These are phyloP conservation scores for Microtus oregoni DNA, from an alignment of 2,113 vertebrate genomes.

Conservation along the genomic window DNA sequence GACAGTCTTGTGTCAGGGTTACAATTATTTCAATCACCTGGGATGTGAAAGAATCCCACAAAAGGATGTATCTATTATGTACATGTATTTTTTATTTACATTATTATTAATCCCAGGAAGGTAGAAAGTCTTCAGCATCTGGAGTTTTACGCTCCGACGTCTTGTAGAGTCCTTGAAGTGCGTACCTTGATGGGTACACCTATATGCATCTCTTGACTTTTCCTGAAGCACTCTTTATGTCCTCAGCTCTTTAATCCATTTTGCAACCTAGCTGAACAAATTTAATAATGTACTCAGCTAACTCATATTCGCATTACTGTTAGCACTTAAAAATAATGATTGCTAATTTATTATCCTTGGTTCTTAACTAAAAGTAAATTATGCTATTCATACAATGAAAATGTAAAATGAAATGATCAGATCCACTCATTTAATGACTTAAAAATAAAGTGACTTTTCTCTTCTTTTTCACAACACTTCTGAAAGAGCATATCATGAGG, in stretches of 20 bases:
- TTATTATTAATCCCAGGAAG: not conserved
- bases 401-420: slow-evolving; percentile 44
- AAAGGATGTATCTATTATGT: not conserved
- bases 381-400: slow-evolving; percentile 56
- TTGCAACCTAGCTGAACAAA: slow-evolving; percentile 65
- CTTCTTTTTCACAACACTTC: not conserved
- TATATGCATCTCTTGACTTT: slow-evolving; percentile 73
- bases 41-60: not conserved
- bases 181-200: slow-evolving; percentile 55
- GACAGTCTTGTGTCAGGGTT: not conserved
- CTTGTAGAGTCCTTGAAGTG: slow-evolving; percentile 55
- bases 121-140: not conserved
- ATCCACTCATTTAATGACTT: slow-evolving; percentile 38
- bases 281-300: slow-evolving; percentile 69
- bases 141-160: slow-evolving; percentile 38
- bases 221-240: slow-evolving; percentile 72
- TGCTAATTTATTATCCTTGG: slow-evolving; percentile 56
- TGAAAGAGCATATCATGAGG: not conserved
- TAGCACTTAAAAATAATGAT: slow-evolving; percentile 60
- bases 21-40: not conserved
- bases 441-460: not conserved
- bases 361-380: slow-evolving; percentile 70
- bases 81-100: not conserved
- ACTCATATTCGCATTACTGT: slow-evolving; percentile 56
- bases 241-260: slow-evolving; percentile 60